A percentile compares a stretch with the other conserved stretches of the same genome.
These are phyloP conservation scores for Caenorhabditis doughertyi DNA, from an alignment of 2,888 invertebrate genomes.

Conservation along the genomic window DNA sequence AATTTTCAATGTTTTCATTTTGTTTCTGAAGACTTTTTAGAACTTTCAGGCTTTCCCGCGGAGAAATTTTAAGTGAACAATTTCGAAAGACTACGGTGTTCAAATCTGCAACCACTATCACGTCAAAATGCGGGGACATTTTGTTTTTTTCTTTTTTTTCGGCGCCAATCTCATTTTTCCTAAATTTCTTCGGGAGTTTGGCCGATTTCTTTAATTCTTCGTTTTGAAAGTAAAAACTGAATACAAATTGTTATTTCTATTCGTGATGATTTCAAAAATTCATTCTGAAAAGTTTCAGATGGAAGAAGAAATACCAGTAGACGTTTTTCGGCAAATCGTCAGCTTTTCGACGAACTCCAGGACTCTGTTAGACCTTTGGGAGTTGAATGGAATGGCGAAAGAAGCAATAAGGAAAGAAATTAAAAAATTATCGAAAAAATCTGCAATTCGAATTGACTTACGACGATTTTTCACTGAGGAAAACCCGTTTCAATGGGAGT, in stretches of 20 bases:
- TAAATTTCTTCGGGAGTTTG: neutral
- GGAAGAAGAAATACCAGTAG: conserved; percentile 34
- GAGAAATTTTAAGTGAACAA: no score
- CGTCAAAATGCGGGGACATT: conserved; percentile 3
- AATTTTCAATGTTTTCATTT: no score
- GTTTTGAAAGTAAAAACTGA: no score
- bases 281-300: conserved; percentile 23
- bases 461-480: conserved; percentile 36
- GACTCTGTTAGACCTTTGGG: conserved; percentile 25
- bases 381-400: conserved; percentile 3
- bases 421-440: conserved; percentile 21
- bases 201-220: neutral
- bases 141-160: neutral
- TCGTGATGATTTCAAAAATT: neutral
- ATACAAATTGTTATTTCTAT: neutral
- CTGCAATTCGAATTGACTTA: conserved; percentile 26
- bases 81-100: conserved; percentile 10
- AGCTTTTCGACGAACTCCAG: conserved; percentile 33
- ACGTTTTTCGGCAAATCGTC: conserved; percentile 48
- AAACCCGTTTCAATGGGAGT: conserved; percentile 37
- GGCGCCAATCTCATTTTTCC: conserved; percentile 23
- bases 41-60: no score
- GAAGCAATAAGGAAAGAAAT: conserved; percentile 6
- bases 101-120: conserved; percentile 33
- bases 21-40: no score